Base-by-base conservation (phyloP, 2,888 invertebrate genomes). In the Bruchidius siliquastri region DNA sequence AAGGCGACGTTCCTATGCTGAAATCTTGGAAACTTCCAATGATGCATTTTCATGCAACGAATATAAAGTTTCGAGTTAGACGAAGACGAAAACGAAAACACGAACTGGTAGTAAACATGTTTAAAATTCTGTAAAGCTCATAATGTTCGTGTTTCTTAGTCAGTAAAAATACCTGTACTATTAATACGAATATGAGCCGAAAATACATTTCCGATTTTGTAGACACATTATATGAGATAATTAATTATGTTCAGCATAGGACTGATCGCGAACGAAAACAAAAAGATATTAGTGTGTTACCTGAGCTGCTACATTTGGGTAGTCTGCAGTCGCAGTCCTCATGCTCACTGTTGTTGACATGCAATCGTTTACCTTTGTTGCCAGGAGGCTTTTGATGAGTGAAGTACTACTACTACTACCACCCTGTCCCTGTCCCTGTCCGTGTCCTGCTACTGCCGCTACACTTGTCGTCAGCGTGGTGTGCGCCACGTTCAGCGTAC, bases 301-400 rank as follows among this genome's bases (percentile, higher is more conserved):
- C 86, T 90, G 90, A 82, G 87, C 82, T 85, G 87, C 82, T 85
- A 86, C 86, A 83, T 84, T 84, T 84, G 90, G 89, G 89, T 90
- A 90, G 85, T 86, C 86, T 83, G 84, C n/a, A n/a, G n/a, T 82
- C 80, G 85, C 84, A 83, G 85, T 85, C 85, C 83, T 85, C 86
- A 86, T 86, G 86, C 86, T 86, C 83, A 85, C 84, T 82, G 86
- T 81, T 77, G 85, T 81, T 77, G 85, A 84, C 81, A 81, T 81
- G 80, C 85, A 89, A 86, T 89, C 89, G 88, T 89, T 90, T 89
- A 96, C 96, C 93, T 97, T 98, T 88, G 94, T 96, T 82, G 97
- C 97, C 86, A 98, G 89, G 80, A 98, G 90, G 88, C 95, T 96
- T 88, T 97, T 97, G 86, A 97, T 97, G 81, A 97, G 90, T 75